Evolutionary conservation across 30 jellyfish, hydroid and myxozoan genomes (phyloP).

Genomic region (Chironex yamaguchii): DNA sequence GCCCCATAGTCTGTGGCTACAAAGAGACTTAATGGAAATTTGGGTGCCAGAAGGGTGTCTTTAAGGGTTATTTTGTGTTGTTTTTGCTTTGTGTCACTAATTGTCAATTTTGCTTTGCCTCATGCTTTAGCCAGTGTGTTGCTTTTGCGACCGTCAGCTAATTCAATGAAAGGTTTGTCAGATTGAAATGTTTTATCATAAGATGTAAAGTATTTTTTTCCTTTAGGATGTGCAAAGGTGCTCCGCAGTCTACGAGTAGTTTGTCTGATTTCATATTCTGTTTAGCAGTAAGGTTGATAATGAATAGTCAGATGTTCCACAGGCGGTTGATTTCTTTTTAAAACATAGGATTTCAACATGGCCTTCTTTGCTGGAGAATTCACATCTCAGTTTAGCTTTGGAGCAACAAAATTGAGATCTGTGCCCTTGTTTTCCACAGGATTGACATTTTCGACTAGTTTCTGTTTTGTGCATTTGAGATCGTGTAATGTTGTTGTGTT

Average conservation of each 20-base stretch:
- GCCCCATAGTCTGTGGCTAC: conserved; percentile 71
- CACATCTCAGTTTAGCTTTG: conserved; percentile 28
- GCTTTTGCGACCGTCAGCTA: conserved; percentile 59
- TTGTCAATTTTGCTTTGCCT: conserved; percentile 52
- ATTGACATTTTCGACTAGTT: conserved; percentile 25
- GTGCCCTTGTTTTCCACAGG: conserved; percentile 63
- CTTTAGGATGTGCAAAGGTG: too few relatives aligned
- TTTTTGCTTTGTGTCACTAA: conserved; percentile 8
- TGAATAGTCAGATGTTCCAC: too few relatives aligned
- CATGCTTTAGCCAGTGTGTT: conserved; percentile 57
- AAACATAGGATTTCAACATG: conserved; percentile 49
- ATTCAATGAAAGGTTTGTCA: conserved; percentile 5
- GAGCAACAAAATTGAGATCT: conserved; percentile 26
- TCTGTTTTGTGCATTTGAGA: background rate
- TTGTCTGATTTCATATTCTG: too few relatives aligned
- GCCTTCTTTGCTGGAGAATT: conserved; percentile 36
- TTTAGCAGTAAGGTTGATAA: too few relatives aligned
- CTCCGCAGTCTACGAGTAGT: too few relatives aligned
- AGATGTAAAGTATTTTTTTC: background rate
- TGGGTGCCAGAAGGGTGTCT: conserved; percentile 53
- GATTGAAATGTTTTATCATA: conserved; percentile 25
- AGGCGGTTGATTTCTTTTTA: too few relatives aligned
- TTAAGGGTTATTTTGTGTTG: conserved; percentile 24
- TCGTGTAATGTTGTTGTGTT: conserved; percentile 13
- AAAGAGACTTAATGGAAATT: conserved; percentile 43